Conservation (phyloP, 2,797 vertebrate genomes). For the Linurgus olivaceus region DNA sequence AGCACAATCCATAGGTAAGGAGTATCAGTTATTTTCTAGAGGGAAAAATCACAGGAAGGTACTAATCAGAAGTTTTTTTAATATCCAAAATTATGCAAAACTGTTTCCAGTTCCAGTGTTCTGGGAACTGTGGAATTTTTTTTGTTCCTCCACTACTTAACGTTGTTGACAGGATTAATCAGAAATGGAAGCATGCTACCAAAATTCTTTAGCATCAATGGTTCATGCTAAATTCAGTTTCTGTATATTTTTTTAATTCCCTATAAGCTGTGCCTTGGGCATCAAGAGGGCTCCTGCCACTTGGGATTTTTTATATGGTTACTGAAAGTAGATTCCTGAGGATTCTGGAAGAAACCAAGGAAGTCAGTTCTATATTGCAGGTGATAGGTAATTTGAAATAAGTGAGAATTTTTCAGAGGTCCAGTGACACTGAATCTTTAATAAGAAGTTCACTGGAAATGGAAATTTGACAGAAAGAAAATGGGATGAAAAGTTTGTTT, state of each 20-base stretch:
- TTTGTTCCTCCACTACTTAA: neutral
- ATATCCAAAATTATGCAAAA: neutral
- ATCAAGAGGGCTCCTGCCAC: neutral
- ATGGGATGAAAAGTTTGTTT: neutral
- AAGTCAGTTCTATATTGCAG: neutral
- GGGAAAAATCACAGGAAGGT: neutral
- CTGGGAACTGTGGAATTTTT: neutral
- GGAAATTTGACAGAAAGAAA: neutral
- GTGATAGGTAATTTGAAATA: neutral
- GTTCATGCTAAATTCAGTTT: neutral
- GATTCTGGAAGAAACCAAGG: neutral
- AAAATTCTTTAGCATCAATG: neutral
- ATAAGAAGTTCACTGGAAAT: neutral
- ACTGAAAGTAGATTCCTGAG: neutral
- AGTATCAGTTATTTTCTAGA: neutral
- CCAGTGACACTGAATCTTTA: neutral
- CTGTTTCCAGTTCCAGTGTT: neutral
- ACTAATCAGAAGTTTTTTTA: neutral
- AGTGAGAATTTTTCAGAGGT: neutral
- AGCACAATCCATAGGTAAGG: neutral
- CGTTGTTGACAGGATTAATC: neutral
- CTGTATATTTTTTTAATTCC: neutral
- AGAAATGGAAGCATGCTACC: neutral
- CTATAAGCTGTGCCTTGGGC: neutral
- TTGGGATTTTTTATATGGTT: neutral